These are phyloP conservation scores for Dicyrtomina minuta DNA, from an alignment of 2,888 invertebrate genomes.

Conservation along the genomic window DNA sequence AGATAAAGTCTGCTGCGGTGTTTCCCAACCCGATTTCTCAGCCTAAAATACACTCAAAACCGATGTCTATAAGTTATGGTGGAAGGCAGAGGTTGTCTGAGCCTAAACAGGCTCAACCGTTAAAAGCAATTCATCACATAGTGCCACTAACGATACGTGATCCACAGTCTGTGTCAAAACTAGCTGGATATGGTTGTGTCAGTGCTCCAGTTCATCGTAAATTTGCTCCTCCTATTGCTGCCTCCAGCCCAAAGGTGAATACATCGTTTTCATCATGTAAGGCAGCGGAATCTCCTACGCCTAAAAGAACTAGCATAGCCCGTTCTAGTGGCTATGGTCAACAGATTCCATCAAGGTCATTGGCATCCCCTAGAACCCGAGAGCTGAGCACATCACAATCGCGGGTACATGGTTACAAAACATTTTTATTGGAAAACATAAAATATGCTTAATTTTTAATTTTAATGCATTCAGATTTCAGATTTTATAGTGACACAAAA, in stretches of 20 bases:
- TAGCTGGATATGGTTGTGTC: constrained; percentile 13
- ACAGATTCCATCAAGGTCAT: background rate
- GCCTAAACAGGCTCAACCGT: background rate
- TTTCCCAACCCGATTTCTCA: background rate
- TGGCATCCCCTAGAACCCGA: constrained; percentile 21
- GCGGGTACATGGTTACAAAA: background rate
- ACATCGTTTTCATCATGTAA: background rate
- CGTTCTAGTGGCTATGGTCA: constrained; percentile 44
- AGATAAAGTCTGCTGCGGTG: background rate
- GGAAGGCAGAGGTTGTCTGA: background rate
- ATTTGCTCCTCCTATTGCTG: constrained; percentile 34
- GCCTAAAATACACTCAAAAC: background rate
- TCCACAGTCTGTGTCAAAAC: background rate
- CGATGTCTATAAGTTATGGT: background rate
- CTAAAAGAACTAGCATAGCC: constrained; percentile 28
- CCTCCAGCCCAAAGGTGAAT: constrained; percentile 38
- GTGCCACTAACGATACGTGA: background rate
- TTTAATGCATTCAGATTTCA: too few species aligned
- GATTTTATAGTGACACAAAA: background rate
- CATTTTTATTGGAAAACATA: background rate
- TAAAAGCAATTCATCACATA: constrained; percentile 28
- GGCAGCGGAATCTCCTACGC: constrained; percentile 35
- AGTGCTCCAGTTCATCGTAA: constrained; percentile 40
- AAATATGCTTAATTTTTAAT: too few species aligned
- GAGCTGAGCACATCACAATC: background rate